phyloP scores from a whole-genome alignment of 2,888 invertebrate species.

The Chrysolina oricalcia region DNA sequence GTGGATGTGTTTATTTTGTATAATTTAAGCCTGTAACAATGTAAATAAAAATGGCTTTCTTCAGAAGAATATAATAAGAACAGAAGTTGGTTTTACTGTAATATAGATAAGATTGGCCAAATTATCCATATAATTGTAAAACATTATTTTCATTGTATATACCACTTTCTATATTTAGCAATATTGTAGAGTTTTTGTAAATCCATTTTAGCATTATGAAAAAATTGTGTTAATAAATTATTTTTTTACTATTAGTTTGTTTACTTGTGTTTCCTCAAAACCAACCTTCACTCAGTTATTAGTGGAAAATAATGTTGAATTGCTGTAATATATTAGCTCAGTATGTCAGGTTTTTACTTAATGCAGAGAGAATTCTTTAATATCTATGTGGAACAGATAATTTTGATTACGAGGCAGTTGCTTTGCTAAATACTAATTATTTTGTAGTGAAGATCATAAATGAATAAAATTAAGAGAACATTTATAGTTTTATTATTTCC shows the following conservation, averaged over 20 bases:
- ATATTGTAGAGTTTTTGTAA: constrained; percentile 49
- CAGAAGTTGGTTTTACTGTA: constrained; percentile 40
- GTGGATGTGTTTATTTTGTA: constrained; percentile 42
- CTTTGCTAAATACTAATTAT: constrained; percentile 43
- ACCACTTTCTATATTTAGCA: constrained; percentile 27
- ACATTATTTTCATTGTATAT: constrained; percentile 36
- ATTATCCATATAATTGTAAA: constrained; percentile 45
- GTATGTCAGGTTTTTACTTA: constrained; percentile 2
- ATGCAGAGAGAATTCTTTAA: background rate
- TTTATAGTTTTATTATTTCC: constrained; percentile 56
- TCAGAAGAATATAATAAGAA: constrained; percentile 37
- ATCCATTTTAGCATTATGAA: constrained; percentile 55
- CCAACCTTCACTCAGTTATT: constrained; percentile 27
- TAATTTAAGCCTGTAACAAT: constrained; percentile 52
- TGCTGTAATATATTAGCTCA: background rate
- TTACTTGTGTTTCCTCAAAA: constrained; percentile 43
- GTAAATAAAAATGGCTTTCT: constrained; percentile 55
- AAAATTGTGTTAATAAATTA: constrained; percentile 58
- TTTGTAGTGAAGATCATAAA: constrained; percentile 49
- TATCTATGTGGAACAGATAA: background rate
- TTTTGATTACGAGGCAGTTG: constrained; percentile 34
- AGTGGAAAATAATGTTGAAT: constrained; percentile 4
- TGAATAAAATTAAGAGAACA: constrained; percentile 53
- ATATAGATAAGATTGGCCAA: constrained; percentile 48
- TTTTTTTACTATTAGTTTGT: constrained; percentile 54